phyloP scores from a whole-genome alignment of 2,888 invertebrate genomes.

The Amiota communis region DNA sequence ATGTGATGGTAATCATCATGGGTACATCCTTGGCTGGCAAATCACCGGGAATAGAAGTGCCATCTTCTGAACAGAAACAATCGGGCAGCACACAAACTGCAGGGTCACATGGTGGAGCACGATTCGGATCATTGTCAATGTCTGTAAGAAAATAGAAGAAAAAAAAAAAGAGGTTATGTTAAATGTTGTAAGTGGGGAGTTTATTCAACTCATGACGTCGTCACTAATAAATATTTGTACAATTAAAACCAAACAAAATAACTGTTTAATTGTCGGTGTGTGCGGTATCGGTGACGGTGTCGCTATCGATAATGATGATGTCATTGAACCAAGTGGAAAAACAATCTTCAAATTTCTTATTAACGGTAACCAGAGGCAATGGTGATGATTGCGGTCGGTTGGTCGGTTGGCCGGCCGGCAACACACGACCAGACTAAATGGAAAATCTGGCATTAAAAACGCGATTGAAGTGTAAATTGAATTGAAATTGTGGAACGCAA shows the following conservation, averaged over 20 bases:
- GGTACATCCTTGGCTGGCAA: slow-evolving; percentile 89
- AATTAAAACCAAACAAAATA: slow-evolving; percentile 38
- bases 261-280: slow-evolving; percentile 12
- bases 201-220: slow-evolving; percentile 48
- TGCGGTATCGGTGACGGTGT: neutral
- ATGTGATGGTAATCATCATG: slow-evolving; percentile 95
- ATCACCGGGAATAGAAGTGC: slow-evolving; percentile 89
- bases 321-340: slow-evolving; percentile 48
- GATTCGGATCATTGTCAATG: slow-evolving; percentile 93
- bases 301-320: slow-evolving; percentile 3
- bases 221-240: slow-evolving; percentile 53
- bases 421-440: slow-evolving; percentile 25
- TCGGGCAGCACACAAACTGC: slow-evolving; percentile 90
- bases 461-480: slow-evolving; percentile 29
- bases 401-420: too few species aligned
- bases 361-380: neutral
- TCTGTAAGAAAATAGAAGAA: slow-evolving; percentile 76
- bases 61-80: slow-evolving; percentile 95
- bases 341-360: slow-evolving; percentile 40
- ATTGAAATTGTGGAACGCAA: slow-evolving; percentile 48
- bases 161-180: neutral
- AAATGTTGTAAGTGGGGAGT: slow-evolving; percentile 38
- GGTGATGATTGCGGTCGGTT: too few species aligned
- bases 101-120: slow-evolving; percentile 91
- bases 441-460: slow-evolving; percentile 49